Base-by-base conservation (phyloP, 1,140 invertebrate species). In the Ylistrum balloti region DNA sequence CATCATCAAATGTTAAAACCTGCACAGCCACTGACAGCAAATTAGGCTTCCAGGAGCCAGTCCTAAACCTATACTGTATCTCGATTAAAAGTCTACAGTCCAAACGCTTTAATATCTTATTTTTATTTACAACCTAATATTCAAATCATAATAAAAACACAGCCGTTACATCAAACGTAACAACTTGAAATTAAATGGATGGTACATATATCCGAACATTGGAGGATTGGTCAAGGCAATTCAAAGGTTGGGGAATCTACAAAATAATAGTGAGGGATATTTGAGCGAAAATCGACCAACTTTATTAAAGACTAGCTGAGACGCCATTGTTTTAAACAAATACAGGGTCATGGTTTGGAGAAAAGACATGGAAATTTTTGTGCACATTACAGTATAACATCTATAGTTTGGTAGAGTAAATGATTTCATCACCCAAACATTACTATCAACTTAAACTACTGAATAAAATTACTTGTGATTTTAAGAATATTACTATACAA, bases 1-100 rank as follows among this genome's bases (percentile, higher is more conserved):
- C 33, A 33, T 86, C 86, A 86, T 20, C 86, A 86, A 22, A 33
- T 86, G 86, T 33, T 33, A 74, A 74, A 74, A 74, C 56, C 56
- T n/a, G 28, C 28, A 74, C n/a, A 74, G 5, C 28, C n/a, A 5
- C 13, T 74, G 56, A n/a, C 56, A 74, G 56, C 1, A n/a, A 74
- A 74, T n/a, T 74, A 74, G 2, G 5, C n/a, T 74, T 38, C 35
- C 35, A 38, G 5, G 35, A 5, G 13, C 13, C 35, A 38, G 5
- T 38, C 35, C n/a, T n/a, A 38, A 38, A 38, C 35, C 35, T 38
- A 13, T 38, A 38, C 35, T 38, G 35, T 38, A 13, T 38, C 5
- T 38, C 13, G 9, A 74, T 22, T n/a, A 74, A 74, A 17, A n/a
- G 1, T 28, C 28, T 74, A 7, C 35, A 38, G 35, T 38, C 20